Evolutionary conservation across 2,888 invertebrate species (phyloP).

Genomic region (Hipparchia sbordonii): DNA sequence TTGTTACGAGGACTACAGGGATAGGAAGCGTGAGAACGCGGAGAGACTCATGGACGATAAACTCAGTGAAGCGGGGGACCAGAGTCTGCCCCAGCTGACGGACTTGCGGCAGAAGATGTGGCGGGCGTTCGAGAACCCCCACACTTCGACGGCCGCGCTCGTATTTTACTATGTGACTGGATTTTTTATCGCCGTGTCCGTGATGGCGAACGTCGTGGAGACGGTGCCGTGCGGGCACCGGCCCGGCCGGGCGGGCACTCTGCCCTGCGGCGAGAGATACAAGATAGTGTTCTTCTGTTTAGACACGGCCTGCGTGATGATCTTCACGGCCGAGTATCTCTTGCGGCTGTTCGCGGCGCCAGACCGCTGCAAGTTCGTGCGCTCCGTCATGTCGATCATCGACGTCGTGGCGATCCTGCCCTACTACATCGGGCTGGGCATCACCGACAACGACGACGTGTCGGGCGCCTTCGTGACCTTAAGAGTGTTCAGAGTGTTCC

Average conservation of each 20-base stretch:
- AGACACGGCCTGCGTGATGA: constrained; percentile 99
- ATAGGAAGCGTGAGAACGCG: constrained; percentile 98
- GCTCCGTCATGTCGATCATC: constrained; percentile 99
- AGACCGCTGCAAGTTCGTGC: constrained; percentile 97
- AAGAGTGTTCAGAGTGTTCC: constrained; percentile 99
- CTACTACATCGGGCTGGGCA: constrained; percentile 98
- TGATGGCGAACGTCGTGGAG: constrained; percentile 99
- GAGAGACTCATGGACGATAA: constrained; percentile 99
- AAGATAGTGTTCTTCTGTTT: constrained; percentile 99
- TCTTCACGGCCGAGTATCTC: constrained; percentile 99
- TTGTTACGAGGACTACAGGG: constrained; percentile 99
- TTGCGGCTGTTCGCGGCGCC: constrained; percentile 98
- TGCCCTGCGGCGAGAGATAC: constrained; percentile 98
- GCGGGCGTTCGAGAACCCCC: constrained; percentile 99
- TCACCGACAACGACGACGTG: constrained; percentile 99
- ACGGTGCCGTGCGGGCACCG: constrained; percentile 97
- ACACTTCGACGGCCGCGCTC: constrained; percentile 98
- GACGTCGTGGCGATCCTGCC: constrained; percentile 99
- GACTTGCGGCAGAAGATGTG: constrained; percentile 98
- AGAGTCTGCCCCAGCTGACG: constrained; percentile 93
- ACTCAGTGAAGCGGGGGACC: constrained; percentile 95
- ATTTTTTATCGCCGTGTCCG: constrained; percentile 99
- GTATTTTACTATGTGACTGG: constrained; percentile 99
- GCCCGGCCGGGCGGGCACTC: constrained; percentile 92
- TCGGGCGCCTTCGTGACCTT: constrained; percentile 99